These are phyloP conservation scores for Boulengeromyrus knoepffleri DNA, from an alignment of 2,113 vertebrate species.

Conservation along the genomic window DNA sequence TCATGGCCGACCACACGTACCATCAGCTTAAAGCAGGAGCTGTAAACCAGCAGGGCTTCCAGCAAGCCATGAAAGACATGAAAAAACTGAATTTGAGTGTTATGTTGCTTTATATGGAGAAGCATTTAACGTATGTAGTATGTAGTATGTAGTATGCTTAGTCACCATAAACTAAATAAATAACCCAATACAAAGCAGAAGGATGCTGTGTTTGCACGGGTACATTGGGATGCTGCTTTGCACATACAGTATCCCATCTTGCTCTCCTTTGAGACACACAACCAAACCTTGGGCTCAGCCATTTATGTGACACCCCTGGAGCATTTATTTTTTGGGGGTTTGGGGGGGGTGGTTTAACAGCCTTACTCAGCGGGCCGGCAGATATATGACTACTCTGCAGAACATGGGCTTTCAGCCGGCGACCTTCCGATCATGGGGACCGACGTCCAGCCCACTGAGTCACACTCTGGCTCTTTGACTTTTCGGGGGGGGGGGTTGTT, in stretches of 20 bases:
- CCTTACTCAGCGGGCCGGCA: background rate
- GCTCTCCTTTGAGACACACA: background rate
- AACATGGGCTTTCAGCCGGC: background rate
- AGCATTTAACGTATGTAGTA: no score
- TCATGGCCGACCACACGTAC: background rate
- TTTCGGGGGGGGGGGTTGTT: no score
- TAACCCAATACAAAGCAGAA: no score
- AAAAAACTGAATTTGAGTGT: background rate
- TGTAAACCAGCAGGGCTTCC: background rate
- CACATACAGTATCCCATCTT: background rate
- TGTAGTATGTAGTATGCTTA: background rate
- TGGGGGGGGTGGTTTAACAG: background rate
- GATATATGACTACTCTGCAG: background rate
- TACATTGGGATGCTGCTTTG: background rate
- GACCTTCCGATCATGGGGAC: background rate
- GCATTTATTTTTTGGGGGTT: background rate
- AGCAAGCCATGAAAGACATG: background rate
- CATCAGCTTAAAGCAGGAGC: background rate
- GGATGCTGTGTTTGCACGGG: no score
- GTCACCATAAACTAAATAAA: no score
- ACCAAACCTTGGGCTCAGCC: background rate
- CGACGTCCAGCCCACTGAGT: background rate
- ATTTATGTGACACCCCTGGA: background rate
- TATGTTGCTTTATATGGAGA: background rate
- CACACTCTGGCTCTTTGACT: no score